These are phyloP conservation scores for Nansenia antarctica DNA, from an alignment of 2,113 vertebrate genomes.

Conservation along the genomic window DNA sequence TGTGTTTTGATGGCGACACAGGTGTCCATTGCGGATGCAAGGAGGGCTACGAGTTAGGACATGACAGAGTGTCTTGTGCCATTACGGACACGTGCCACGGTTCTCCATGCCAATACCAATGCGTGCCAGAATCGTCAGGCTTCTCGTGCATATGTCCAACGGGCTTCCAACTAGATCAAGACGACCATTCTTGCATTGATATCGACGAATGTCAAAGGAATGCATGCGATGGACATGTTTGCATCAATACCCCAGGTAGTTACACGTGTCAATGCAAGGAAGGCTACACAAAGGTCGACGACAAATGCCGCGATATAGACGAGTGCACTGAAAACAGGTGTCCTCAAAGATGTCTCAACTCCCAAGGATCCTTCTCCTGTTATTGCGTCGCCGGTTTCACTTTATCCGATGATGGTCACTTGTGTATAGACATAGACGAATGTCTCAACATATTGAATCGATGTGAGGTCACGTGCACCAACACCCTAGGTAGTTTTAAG, in stretches of 20 bases:
- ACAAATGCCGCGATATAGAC: conserved; percentile 63
- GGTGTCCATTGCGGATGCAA: conserved; percentile 57
- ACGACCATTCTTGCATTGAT: conserved; percentile 66
- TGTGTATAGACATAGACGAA: conserved; percentile 64
- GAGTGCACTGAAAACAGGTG: conserved; percentile 63
- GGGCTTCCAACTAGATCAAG: conserved; percentile 57
- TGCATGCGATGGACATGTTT: conserved; percentile 50
- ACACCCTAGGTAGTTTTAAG: conserved; percentile 61
- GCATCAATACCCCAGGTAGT: conserved; percentile 59
- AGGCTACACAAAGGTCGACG: conserved; percentile 52
- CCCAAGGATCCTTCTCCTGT: conserved; percentile 67
- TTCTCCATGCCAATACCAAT: conserved; percentile 58
- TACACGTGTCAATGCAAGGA: conserved; percentile 60
- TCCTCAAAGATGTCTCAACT: conserved; percentile 62
- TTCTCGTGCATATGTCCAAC: conserved; percentile 59
- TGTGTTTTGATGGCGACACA: conserved; percentile 35
- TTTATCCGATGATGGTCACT: conserved; percentile 32
- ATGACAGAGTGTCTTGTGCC: conserved; percentile 58
- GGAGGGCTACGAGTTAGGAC: conserved; percentile 54
- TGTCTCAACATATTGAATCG: conserved; percentile 45
- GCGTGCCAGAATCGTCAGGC: conserved; percentile 27
- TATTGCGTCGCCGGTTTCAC: conserved; percentile 60
- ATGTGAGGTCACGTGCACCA: conserved; percentile 61
- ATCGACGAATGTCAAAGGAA: conserved; percentile 61
- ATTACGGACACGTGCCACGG: conserved; percentile 42